Evolutionary conservation across 2,113 vertebrate genomes (phyloP).

Genomic region (Monarcha castaneiventris): DNA sequence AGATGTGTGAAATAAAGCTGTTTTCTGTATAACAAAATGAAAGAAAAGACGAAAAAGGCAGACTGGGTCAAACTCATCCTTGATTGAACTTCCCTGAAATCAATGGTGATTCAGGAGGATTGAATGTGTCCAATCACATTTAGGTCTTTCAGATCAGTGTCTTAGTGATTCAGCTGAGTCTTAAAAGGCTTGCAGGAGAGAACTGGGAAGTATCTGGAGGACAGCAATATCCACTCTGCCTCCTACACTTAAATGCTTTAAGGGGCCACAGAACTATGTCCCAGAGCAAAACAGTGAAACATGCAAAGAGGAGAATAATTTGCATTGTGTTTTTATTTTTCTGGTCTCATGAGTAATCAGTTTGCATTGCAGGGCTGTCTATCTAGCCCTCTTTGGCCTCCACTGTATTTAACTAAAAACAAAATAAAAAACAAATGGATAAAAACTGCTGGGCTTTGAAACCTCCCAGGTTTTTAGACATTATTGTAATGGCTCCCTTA

Average conservation of each 20-base stretch:
- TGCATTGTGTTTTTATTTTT: constrained; percentile 1
- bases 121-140: constrained; percentile 14
- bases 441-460: constrained; percentile 18
- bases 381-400: background rate
- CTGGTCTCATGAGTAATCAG: background rate
- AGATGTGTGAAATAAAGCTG: background rate
- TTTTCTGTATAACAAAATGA: constrained; percentile 7
- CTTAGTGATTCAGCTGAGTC: background rate
- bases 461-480: background rate
- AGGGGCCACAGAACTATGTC: background rate
- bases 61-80: background rate
- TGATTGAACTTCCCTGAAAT: constrained; percentile 29
- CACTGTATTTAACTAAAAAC: background rate
- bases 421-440: background rate
- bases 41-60: background rate
- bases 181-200: background rate
- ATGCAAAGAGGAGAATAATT: background rate
- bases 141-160: constrained; percentile 18
- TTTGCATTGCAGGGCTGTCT: background rate
- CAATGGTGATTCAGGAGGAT: background rate
- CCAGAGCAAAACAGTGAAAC: background rate
- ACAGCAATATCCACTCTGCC: background rate
- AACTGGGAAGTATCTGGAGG: background rate
- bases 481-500: constrained; percentile 4
- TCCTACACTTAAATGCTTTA: background rate